A percentile compares a stretch with the other conserved stretches of the same genome.
Conservation (phyloP, 2,797 vertebrate species). For the Clarias platycephalus region DNA sequence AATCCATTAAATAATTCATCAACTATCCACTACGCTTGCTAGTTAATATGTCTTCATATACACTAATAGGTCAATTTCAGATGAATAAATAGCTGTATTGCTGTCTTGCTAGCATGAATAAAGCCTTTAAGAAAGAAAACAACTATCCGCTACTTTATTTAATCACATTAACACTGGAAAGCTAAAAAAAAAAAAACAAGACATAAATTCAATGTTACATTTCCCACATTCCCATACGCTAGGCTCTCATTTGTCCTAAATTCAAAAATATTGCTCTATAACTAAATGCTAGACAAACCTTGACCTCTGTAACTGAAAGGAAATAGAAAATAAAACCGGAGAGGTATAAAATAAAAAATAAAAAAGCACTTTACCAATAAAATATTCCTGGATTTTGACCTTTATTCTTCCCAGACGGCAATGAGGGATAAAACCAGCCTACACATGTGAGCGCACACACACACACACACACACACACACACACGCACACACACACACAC, state of each 20-base stretch:
- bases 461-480: neutral
- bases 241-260: neutral
- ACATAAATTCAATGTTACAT: neutral
- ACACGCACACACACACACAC: conserved; percentile 2
- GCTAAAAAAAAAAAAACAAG: neutral
- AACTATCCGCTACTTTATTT: neutral
- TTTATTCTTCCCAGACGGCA: neutral
- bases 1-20: neutral
- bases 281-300: neutral
- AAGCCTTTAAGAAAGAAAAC: neutral
- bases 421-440: neutral
- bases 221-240: neutral
- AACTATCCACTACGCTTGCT: neutral
- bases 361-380: conserved; percentile 14
- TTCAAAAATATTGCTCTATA: neutral
- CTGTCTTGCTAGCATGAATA: neutral
- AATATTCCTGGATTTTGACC: conserved; percentile 12
- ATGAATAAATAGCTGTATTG: neutral
- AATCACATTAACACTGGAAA: neutral
- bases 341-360: neutral
- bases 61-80: neutral
- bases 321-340: conserved; percentile 12
- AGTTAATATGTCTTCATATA: neutral
- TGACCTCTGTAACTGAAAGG: neutral
- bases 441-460: neutral